A percentile compares a stretch with the other conserved stretches of the same genome.
These are phyloP conservation scores for Lophura nycthemera DNA, from an alignment of 2,113 vertebrate genomes.

Conservation along the genomic window DNA sequence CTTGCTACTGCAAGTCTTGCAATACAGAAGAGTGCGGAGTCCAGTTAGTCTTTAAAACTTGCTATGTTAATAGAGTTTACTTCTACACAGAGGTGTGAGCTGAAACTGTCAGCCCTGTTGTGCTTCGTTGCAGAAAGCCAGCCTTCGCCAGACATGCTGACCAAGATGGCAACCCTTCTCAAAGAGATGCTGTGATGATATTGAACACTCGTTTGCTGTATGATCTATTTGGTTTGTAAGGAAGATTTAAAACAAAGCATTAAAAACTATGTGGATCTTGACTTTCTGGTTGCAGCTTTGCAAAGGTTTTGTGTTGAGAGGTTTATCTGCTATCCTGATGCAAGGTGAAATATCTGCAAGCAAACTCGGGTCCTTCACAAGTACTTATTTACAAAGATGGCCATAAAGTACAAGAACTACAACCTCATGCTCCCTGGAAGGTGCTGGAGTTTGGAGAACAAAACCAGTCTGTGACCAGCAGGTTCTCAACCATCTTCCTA, in stretches of 20 bases:
- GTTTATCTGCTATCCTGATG: not conserved
- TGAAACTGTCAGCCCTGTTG: not conserved
- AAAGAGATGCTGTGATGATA: not conserved
- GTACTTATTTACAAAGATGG: not conserved
- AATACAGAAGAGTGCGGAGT: not conserved
- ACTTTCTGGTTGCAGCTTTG: not conserved
- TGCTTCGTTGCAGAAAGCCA: not conserved
- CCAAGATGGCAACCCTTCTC: not conserved
- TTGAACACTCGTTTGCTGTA: not conserved
- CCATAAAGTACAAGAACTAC: not conserved
- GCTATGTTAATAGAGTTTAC: not conserved
- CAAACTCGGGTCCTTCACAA: not conserved
- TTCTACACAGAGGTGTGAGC: not conserved
- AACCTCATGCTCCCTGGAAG: not conserved
- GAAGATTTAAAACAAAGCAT: not conserved
- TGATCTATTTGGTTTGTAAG: not conserved
- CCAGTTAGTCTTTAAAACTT: not conserved
- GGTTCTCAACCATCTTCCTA: not conserved
- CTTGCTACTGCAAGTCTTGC: not conserved
- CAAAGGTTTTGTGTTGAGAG: not conserved
- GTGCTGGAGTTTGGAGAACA: not conserved
- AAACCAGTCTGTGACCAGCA: not conserved
- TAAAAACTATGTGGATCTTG: constrained; percentile 14
- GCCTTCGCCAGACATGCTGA: not conserved
- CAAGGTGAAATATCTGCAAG: not conserved